Percentiles rank a stretch among this genome's conserved stretches.
phyloP scores from a whole-genome alignment of 2,888 invertebrate genomes.

The Hybos culiciformis region DNA sequence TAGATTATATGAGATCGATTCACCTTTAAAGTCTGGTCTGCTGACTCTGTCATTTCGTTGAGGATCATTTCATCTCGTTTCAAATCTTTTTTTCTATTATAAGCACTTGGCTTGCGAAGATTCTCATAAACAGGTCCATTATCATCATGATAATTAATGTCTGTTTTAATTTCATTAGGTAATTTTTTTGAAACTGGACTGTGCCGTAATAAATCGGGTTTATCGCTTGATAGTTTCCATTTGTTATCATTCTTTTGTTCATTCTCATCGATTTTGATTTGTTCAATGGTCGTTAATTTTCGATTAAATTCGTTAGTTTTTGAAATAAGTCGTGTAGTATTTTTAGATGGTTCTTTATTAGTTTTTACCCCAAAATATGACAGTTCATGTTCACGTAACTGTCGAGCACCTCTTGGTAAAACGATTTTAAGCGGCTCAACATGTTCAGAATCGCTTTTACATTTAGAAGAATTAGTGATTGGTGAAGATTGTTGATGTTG shows the following conservation, averaged over 20 bases:
- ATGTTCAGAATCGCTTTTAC: constrained; percentile 2
- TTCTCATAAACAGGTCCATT: constrained; percentile 28
- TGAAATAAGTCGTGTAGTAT: neutral
- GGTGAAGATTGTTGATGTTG: too few relatives aligned
- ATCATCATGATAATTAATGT: constrained; percentile 1
- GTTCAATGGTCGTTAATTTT: constrained; percentile 7
- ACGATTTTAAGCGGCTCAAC: constrained; percentile 28
- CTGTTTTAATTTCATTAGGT: too few relatives aligned
- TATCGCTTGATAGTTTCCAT: constrained; percentile 30
- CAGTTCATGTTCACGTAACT: constrained; percentile 44
- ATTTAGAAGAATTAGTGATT: neutral
- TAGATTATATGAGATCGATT: neutral
- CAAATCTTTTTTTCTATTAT: constrained; percentile 29
- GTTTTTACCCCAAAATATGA: constrained; percentile 42
- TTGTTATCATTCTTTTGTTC: constrained; percentile 17
- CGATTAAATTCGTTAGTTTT: constrained; percentile 6
- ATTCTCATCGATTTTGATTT: constrained; percentile 10
- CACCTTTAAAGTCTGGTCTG: constrained; percentile 42
- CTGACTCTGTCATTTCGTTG: constrained; percentile 43
- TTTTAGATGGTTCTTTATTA: constrained; percentile 9
- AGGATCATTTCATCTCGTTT: constrained; percentile 37
- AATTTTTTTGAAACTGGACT: constrained; percentile 25
- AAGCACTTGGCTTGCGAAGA: constrained; percentile 18
- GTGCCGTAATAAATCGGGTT: constrained; percentile 32
- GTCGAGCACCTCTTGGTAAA: constrained; percentile 35